Conservation (phyloP, 2,113 vertebrate genomes). For the Rhegmatorhina hoffmannsi region DNA sequence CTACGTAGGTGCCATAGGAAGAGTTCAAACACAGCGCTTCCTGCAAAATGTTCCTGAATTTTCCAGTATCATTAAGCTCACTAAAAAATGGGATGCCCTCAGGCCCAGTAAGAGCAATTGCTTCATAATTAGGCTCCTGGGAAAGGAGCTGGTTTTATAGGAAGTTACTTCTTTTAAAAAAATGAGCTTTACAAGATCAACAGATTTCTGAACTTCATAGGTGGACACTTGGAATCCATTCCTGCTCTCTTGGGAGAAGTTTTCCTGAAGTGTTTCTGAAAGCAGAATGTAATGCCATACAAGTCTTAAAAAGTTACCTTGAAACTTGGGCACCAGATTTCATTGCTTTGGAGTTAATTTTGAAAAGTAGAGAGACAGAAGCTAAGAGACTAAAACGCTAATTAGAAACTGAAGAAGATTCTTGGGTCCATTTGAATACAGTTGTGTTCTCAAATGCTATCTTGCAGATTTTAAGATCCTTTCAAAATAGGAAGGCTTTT, state of each 20-base stretch:
- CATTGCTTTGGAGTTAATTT: background rate
- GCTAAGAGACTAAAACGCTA: background rate
- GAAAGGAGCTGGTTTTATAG: slow-evolving; percentile 12
- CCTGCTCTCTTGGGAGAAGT: background rate
- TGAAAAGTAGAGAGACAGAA: background rate
- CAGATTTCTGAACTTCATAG: slow-evolving; percentile 7
- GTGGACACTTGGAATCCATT: background rate
- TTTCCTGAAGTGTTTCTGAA: background rate
- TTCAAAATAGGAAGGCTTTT: background rate
- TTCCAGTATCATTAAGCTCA: slow-evolving; percentile 45
- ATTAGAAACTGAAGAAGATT: background rate
- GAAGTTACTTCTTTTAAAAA: slow-evolving; percentile 27
- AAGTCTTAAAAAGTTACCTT: background rate
- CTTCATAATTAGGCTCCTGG: slow-evolving; percentile 60
- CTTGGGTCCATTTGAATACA: background rate
- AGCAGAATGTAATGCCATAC: background rate
- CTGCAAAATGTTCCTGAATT: slow-evolving; percentile 36
- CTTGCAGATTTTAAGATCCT: background rate
- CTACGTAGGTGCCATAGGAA: background rate
- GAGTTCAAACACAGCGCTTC: slow-evolving; percentile 4
- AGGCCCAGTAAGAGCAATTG: slow-evolving; percentile 46
- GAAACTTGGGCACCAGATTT: background rate
- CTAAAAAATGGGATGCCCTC: slow-evolving; percentile 44
- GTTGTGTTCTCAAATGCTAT: background rate
- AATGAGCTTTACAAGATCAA: slow-evolving; percentile 13